Evolutionary conservation across 1,140 invertebrate genomes (phyloP), one percentile per base, ranked within the genome.

Genomic region (Brachionus koreanus): DNA sequence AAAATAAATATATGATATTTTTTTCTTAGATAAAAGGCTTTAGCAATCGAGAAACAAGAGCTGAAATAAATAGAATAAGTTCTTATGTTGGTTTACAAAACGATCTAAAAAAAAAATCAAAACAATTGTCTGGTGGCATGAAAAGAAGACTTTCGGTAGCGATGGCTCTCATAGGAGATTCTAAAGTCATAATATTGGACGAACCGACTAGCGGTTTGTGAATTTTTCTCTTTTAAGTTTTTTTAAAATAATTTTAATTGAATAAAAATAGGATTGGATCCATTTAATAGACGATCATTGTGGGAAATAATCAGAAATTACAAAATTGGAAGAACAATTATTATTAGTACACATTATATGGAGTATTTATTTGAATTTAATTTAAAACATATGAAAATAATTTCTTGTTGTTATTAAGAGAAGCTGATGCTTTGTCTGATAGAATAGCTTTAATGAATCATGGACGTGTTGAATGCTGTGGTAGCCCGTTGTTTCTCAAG

Each of bases 321-420:
- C 89, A 85, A 86, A 43, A 83, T 85, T 72, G 88, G 91, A 23
- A 90, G 93, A 46, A 96, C 95, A 1, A 94, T 98, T 85, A 88
- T 98, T 5, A 91, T 98, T 1, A 96, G 95, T 2, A 98, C 96
- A 0, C 96, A 98, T 88, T 97, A 95, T 87, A 97, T 98, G 95
- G 96, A 98, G 69, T 74, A 74, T 23, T 19, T 74, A 25, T 23
- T 19, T 6, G 3, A 12, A 1, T 85, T 87, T 81, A 39, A n/a
- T 37, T 74, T 75, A 3, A 76, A 82, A 33, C 52, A 63, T 3
- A 19, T n/a, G n/a, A 84, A 43, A 81, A 83, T 12, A 83, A 83
- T 39, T 46, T 83, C 9, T 85, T 89, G 75, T n/a, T n/a, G n/a
- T 12, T 25, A 29, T 46, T 23, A 46, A 74, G 69, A 88, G 97